Base-by-base conservation (phyloP, 2,113 vertebrate genomes). In the Lutjanus erythropterus region DNA sequence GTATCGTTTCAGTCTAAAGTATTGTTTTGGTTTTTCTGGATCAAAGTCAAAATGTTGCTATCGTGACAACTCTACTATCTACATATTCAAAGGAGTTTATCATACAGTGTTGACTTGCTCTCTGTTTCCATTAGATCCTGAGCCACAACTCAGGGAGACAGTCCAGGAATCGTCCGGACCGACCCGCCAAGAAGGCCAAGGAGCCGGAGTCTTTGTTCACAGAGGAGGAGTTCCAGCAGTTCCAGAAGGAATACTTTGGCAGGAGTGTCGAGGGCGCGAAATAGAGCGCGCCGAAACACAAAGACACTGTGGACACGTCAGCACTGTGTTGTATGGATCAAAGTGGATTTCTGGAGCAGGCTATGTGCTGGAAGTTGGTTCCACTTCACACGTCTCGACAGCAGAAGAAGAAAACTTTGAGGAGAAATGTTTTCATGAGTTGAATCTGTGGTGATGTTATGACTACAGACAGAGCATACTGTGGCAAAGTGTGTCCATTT, bases 161-260 rank as follows among this genome's bases (percentile, higher is more conserved):
- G 67, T 89, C 95, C 5, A 90, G 93, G 9, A 59, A 94, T 69
- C 83, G 5, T 0, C 88, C 80, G 0, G 77, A 86, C 2, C 15
- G 0, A n/a, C 56, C 71, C 0, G 56, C 31, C 35, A 79, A 69
- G 67, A 92, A 88, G 61, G 3, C 69, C 5, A 58, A 87, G 44
- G 72, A 91, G 79, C 3, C 82, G 0, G 21, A 75, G 65, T 94
- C 95, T 2, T 10, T 94, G 66, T 96, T 96, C 88, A 94, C 94
- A 0, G 95, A 95, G 78, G 79, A 94, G 1, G 91, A 96, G 83
- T 96, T 96, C 76, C 82, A 93, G 88, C 85, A 92, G 85, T 96
- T 96, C 86, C 95, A 96, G 88, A 85, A 90, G 79, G 94, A 95
- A 68, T 96, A 95, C 79, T 96, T 96, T 85, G 94, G 94, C 47